Conservation (phyloP, 2,113 vertebrate species). For the Menidia beryllina region DNA sequence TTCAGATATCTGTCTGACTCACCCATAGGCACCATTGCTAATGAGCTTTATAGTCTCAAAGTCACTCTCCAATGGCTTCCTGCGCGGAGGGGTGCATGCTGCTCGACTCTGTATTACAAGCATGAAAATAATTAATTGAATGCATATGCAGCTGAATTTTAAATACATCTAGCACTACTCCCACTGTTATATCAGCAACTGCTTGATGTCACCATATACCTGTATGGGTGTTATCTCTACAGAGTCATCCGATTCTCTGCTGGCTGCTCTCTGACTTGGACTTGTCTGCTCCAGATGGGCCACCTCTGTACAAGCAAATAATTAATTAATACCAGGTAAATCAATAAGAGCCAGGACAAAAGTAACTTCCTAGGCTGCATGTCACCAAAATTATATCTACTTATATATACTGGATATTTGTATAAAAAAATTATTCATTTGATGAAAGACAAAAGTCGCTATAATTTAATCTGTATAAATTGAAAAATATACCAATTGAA, state of each 20-base stretch:
- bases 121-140: constrained; percentile 28
- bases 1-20: constrained; percentile 65
- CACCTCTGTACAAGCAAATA: constrained; percentile 82
- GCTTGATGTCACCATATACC: constrained; percentile 27
- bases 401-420: too few relatives aligned
- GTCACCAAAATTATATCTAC: too few relatives aligned
- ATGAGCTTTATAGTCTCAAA: constrained; percentile 96
- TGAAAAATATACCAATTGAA: too few relatives aligned
- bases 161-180: too few relatives aligned
- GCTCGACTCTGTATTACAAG: constrained; percentile 76
- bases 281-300: constrained; percentile 87
- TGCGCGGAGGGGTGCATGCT: constrained; percentile 77
- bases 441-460: too few relatives aligned
- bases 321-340: background rate
- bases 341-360: constrained; percentile 4
- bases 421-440: too few relatives aligned
- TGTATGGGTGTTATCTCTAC: constrained; percentile 82
- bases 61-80: constrained; percentile 91
- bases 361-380: too few relatives aligned
- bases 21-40: constrained; percentile 96
- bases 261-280: constrained; percentile 73
- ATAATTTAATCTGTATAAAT: too few relatives aligned
- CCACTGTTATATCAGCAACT: too few relatives aligned
- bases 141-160: background rate
- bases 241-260: constrained; percentile 79